phyloP scores from a whole-genome alignment of 2,888 invertebrate species.

The Leptopilina syphax region DNA sequence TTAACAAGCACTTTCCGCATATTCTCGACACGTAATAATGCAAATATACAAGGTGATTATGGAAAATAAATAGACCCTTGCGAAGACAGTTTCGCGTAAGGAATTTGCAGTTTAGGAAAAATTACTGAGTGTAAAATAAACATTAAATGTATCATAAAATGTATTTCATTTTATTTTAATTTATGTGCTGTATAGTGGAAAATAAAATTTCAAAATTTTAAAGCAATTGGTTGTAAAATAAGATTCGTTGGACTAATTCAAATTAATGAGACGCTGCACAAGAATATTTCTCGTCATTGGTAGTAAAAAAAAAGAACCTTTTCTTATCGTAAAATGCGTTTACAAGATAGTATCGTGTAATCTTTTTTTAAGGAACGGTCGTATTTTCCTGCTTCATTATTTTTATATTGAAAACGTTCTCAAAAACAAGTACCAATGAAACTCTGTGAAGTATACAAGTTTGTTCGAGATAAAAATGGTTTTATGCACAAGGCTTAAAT shows the following conservation, averaged over 20 bases:
- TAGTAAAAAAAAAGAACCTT: too few relatives aligned
- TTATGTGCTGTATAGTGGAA: too few relatives aligned
- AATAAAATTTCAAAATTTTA: too few relatives aligned
- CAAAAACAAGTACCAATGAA: conserved; percentile 9
- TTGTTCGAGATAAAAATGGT: too few relatives aligned
- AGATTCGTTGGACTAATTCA: too few relatives aligned
- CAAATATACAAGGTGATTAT: conserved; percentile 25
- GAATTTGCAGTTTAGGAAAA: background rate
- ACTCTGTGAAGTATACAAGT: too few relatives aligned
- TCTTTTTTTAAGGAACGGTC: conserved; percentile 40
- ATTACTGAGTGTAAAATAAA: background rate
- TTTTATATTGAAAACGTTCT: conserved; percentile 42
- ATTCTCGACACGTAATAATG: conserved; percentile 38
- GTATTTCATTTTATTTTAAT: too few relatives aligned
- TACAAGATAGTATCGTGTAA: conserved; percentile 44
- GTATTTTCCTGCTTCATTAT: conserved; percentile 48
- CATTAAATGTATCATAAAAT: background rate
- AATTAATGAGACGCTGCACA: too few relatives aligned
- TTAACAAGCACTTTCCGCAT: conserved; percentile 30
- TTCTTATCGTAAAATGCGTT: conserved; percentile 28
- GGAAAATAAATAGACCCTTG: conserved; percentile 16
- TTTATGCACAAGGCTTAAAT: too few relatives aligned
- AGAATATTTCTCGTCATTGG: too few relatives aligned
- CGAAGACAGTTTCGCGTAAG: background rate
- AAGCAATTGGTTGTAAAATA: too few relatives aligned